phyloP scores from a whole-genome alignment of 2,113 vertebrate species.

The Clarias macrocephalus region DNA sequence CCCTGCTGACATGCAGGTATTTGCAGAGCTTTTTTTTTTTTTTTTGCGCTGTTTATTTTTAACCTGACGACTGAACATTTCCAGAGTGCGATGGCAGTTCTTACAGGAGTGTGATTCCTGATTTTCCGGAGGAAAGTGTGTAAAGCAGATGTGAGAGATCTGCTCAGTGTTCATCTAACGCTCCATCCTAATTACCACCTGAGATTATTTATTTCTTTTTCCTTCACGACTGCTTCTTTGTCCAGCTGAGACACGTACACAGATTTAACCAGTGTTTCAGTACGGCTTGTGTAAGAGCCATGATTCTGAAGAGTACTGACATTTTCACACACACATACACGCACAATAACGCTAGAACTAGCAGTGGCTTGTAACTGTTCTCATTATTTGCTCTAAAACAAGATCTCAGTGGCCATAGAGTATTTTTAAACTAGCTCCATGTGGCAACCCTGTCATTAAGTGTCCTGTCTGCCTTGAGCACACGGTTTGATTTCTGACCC shows the following conservation, averaged over 20 bases:
- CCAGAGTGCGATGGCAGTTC: neutral
- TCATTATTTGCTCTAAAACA: neutral
- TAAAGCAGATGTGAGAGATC: constrained; percentile 56
- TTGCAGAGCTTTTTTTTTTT: constrained; percentile 46
- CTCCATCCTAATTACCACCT: constrained; percentile 63
- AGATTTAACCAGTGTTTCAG: constrained; percentile 3
- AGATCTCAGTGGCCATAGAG: neutral
- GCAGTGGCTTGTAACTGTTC: neutral
- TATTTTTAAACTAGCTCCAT: neutral
- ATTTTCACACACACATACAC: neutral
- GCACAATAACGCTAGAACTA: neutral
- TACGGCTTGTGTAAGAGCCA: neutral
- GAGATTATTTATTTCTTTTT: constrained; percentile 29
- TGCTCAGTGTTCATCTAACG: constrained; percentile 51
- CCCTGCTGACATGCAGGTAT: constrained; percentile 37
- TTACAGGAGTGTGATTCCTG: constrained; percentile 9
- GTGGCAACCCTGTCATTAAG: neutral
- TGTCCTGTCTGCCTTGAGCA: neutral
- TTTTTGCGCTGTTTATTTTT: constrained; percentile 55
- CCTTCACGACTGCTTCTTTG: constrained; percentile 30
- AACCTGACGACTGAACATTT: constrained; percentile 46
- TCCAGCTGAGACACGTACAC: neutral
- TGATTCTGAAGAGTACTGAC: neutral
- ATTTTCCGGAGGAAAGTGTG: constrained; percentile 7
- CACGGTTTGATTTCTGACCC: neutral